Evolutionary conservation across 2,888 invertebrate genomes (phyloP), one percentile per base, ranked within the genome.

Genomic region (Sinopyrophorus schimmeli): DNA sequence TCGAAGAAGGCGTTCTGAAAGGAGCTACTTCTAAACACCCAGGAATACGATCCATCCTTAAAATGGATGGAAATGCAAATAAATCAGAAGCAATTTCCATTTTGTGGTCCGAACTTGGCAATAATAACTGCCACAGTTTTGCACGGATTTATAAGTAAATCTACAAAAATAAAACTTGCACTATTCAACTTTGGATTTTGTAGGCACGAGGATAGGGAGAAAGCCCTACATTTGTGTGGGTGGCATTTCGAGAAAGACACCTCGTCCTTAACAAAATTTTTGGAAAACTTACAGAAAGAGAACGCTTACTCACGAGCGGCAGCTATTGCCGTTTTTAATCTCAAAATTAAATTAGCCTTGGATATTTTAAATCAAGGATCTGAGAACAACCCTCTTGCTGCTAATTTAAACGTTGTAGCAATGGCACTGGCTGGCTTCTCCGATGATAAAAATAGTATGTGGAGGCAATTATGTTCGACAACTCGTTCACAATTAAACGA

Each of bases 291-390:
- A 24, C 87, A 89, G 69, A 82, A 82, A 42, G 85, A 86, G 67
- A 81, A 83, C 69, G 80, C 84, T 60, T 82, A 84, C 74, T 82
- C 87, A 43, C 82, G 93, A 68, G 94, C 94, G 24, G 93, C 95
- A 21, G 92, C 95, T 47, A 86, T 96, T 44, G 89, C 92, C 32
- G 86, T 92, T 40, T 96, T 95, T 74, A 91, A 92, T 73, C 79
- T 95, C 62, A 86, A 89, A 68, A 79, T 96, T 58, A 82, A 86
- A 46, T 76, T 82, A 62, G 94, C 95, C 17, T 88, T 95, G 44
- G 89, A 92, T 64, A 88, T 93, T 64, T 80, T 96, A 46, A 87
- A 87, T 55, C 80, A 86, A 57, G 90, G 88, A 2, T 82, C 84
- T 5, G 62, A 62, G 18, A 59, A 57, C 32, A 47, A 51, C 3